phyloP scores from a whole-genome alignment of 1,140 invertebrate genomes.

The Helicorthomorpha holstii region DNA sequence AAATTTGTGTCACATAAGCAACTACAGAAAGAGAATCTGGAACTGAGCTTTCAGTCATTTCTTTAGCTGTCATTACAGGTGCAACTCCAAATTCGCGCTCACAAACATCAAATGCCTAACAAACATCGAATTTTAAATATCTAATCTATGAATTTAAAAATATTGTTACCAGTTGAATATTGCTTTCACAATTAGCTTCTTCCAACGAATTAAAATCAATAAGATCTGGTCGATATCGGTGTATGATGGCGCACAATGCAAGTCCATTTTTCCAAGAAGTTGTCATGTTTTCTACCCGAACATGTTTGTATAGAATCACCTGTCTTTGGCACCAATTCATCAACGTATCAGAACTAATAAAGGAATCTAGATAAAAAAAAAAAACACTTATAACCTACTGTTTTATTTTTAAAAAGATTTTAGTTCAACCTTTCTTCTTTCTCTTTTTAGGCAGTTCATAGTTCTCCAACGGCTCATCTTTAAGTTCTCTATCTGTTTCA shows the following conservation, averaged over 20 bases:
- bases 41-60: conserved; percentile 49
- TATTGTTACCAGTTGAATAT: conserved; percentile 43
- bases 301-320: conserved; percentile 42
- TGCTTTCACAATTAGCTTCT: conserved; percentile 40
- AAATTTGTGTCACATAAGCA: conserved; percentile 71
- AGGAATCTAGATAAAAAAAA: conserved; percentile 29
- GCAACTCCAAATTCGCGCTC: conserved; percentile 56
- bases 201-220: conserved; percentile 51
- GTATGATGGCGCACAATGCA: conserved; percentile 63
- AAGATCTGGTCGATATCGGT: conserved; percentile 72
- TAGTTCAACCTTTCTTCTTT: conserved; percentile 7
- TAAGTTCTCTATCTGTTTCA: conserved; percentile 18
- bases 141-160: neutral
- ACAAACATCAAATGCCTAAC: conserved; percentile 52
- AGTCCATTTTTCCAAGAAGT: conserved; percentile 55
- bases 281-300: conserved; percentile 48
- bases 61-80: conserved; percentile 62
- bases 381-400: neutral
- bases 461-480: conserved; percentile 22
- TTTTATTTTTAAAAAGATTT: neutral
- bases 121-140: neutral
- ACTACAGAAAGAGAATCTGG: conserved; percentile 60
- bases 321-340: conserved; percentile 58
- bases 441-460: conserved; percentile 16
- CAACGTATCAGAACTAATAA: conserved; percentile 51